Percentiles rank a stretch among this genome's conserved stretches.
phyloP scores from a whole-genome alignment of 1,140 invertebrate species.

The Drosophila mayri region DNA sequence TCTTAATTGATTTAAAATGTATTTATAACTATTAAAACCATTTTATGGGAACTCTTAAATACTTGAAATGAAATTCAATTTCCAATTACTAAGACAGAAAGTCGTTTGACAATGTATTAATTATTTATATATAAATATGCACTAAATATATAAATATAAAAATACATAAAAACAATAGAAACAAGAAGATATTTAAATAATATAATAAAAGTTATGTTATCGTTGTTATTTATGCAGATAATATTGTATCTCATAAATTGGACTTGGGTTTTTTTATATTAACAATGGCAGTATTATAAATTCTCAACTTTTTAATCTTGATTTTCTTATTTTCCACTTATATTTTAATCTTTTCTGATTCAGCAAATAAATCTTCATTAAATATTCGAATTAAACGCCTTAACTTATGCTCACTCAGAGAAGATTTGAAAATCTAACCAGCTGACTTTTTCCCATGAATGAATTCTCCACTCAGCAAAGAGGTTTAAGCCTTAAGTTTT shows the following conservation, averaged over 20 bases:
- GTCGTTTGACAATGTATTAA: too few species aligned
- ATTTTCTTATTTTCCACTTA: background rate
- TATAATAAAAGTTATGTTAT: background rate
- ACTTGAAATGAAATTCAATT: background rate
- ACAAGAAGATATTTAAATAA: background rate
- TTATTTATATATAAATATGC: rapidly evolving
- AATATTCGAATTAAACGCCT: conserved; percentile 14
- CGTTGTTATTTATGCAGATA: background rate
- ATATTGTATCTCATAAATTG: background rate
- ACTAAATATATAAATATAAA: too few species aligned
- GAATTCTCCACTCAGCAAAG: background rate
- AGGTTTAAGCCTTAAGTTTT: background rate
- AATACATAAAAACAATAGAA: too few species aligned
- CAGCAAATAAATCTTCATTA: conserved; percentile 2
- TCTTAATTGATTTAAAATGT: background rate
- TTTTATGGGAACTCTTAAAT: too few species aligned
- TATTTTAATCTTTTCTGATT: background rate
- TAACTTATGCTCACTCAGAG: background rate
- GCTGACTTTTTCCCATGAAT: conserved; percentile 4
- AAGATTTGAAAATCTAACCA: background rate
- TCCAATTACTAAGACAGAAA: background rate
- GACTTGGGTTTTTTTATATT: rapidly evolving
- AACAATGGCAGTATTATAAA: background rate
- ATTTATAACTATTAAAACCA: background rate
- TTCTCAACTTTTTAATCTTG: background rate